phyloP scores from a whole-genome alignment of 2,888 invertebrate genomes.

The Eupithecia vulgata region DNA sequence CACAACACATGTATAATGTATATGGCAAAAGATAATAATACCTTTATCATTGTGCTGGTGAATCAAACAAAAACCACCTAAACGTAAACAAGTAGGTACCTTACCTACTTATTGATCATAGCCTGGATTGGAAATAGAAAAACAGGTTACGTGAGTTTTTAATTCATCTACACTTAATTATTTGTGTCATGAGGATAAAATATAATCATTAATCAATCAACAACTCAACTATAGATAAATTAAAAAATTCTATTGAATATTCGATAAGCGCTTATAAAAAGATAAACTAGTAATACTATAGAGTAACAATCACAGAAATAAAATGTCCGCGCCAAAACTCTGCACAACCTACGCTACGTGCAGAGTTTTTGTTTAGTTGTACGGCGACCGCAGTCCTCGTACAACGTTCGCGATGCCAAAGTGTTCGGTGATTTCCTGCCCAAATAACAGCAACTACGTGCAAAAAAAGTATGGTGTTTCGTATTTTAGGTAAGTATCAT shows the following conservation, averaged over 20 bases:
- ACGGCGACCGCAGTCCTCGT: too few relatives aligned
- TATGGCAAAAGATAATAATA: slow-evolving; percentile 36
- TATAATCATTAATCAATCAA: not conserved
- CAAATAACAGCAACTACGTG: too few relatives aligned
- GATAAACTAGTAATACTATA: slow-evolving; percentile 11
- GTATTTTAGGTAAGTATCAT: too few relatives aligned
- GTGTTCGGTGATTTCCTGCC: too few relatives aligned
- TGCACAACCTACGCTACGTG: too few relatives aligned
- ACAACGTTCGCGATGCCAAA: too few relatives aligned
- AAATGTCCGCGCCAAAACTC: too few relatives aligned
- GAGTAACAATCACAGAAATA: too few relatives aligned
- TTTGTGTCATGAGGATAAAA: not conserved
- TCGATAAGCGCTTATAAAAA: not conserved
- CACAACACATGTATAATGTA: slow-evolving; percentile 36
- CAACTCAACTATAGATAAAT: too few relatives aligned
- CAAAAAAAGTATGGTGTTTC: too few relatives aligned
- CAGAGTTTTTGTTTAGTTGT: too few relatives aligned
- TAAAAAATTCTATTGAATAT: not conserved
- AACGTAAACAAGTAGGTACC: not conserved
- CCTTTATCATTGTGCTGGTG: slow-evolving; percentile 33
- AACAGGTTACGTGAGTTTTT: not conserved
- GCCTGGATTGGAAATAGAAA: slow-evolving; percentile 12
- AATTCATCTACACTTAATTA: not conserved
- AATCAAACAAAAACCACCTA: slow-evolving; percentile 7
- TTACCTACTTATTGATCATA: slow-evolving; percentile 7